phyloP scores from a whole-genome alignment of 2,888 invertebrate species.

The Oxycera nigricornis region DNA sequence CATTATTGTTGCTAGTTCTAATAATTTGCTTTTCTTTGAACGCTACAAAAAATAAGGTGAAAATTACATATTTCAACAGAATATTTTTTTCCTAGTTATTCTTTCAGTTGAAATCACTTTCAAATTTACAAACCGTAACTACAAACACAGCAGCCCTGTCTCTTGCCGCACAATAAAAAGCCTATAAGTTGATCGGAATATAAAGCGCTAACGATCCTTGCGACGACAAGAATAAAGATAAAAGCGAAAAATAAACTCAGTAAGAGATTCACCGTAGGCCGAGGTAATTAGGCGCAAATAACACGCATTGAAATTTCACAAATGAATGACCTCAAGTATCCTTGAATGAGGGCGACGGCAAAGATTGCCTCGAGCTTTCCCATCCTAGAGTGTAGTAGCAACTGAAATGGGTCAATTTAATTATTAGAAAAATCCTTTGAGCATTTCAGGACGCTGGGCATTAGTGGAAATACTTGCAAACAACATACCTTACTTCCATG shows the following conservation, averaged over 20 bases:
- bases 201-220: not conserved
- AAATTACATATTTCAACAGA: too few species aligned
- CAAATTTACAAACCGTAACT: too few species aligned
- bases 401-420: not conserved
- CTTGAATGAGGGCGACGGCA: too few species aligned
- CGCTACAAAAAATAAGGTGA: too few species aligned
- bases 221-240: not conserved
- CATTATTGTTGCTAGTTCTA: too few species aligned
- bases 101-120: too few species aligned
- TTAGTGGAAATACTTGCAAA: not conserved
- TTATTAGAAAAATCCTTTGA: not conserved
- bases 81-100: too few species aligned
- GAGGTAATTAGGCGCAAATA: not conserved
- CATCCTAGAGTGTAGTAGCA: too few species aligned
- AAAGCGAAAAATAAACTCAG: not conserved
- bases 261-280: not conserved
- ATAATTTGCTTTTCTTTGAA: too few species aligned
- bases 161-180: not conserved
- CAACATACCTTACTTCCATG: too few species aligned
- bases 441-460: not conserved
- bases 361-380: not conserved
- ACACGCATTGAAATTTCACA: slow-evolving; percentile 11
- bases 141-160: too few species aligned
- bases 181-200: slow-evolving; percentile 2
- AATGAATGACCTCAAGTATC: slow-evolving; percentile 19